phyloP scores from a whole-genome alignment of 2,797 vertebrate species.

The Gallinago nigripennis region DNA sequence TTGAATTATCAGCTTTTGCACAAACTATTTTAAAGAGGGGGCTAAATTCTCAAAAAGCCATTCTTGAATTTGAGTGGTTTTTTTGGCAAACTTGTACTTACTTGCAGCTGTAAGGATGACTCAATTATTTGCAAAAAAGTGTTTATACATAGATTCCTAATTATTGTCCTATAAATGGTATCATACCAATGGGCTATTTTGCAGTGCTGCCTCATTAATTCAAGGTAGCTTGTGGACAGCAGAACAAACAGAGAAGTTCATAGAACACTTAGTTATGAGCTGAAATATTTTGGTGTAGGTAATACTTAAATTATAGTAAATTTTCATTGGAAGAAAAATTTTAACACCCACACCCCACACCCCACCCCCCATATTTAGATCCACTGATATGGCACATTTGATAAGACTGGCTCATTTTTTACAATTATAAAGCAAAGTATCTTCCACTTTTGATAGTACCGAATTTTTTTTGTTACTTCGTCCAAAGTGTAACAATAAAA shows the following conservation, averaged over 20 bases:
- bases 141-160: slow-evolving; percentile 1
- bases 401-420: background rate
- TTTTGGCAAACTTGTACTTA: background rate
- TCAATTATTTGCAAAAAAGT: slow-evolving; percentile 5
- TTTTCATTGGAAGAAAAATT: background rate
- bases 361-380: background rate
- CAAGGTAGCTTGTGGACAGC: background rate
- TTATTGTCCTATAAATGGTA: background rate
- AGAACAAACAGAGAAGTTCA: background rate
- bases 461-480: background rate
- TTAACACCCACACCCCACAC: too few species aligned
- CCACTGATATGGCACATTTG: background rate
- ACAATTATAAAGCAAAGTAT: background rate
- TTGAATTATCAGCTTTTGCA: background rate
- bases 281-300: background rate
- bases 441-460: background rate
- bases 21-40: background rate
- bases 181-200: background rate
- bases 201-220: too few species aligned
- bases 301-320: background rate
- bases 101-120: slow-evolving; percentile 39
- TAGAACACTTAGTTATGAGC: background rate
- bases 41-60: background rate
- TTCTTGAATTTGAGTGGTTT: background rate
- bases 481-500: background rate